Evolutionary conservation across 1,140 invertebrate species (phyloP), one percentile per base, ranked within the genome.

Genomic region (Pomacea maculata): DNA sequence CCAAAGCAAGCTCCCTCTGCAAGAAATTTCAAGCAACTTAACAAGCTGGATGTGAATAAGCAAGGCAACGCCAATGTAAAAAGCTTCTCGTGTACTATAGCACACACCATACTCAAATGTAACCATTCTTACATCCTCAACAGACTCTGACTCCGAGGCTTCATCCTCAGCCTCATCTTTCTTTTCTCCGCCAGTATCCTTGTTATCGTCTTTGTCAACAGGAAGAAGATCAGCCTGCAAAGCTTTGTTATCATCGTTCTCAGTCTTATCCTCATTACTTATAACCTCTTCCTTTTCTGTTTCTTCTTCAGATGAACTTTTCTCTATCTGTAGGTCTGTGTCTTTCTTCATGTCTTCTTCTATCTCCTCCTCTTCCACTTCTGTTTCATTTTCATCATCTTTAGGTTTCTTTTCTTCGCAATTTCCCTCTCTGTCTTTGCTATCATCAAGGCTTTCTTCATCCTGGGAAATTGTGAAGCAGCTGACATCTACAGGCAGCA

Each of bases 311-410:
- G 78, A 54, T 19, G 74, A 57, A 34, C 79, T 61, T 14, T 82
- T 57, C 34, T 82, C 73, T 34, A 80, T 63, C 5, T 84, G 72
- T 52, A 82, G 78, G 21, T 79, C 78, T 78, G 80, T 63, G 25
- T 71, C 63, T 80, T 68, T 75, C 70, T 77, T 25, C 17, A n/a
- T 65, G 25, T 79, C 77, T 34, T 71, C 65, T 10, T 79, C 68
- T 15, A 54, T 65, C 21, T 17, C 21, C 34, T 70, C 68, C 34
- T 70, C 67, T 72, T 29, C 65, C 57, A 72, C 21, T 12, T 72
- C 25, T 15, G 72, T 8, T 17, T 74, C n/a, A 17, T 73, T 70
- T 1, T 74, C 57, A 14, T 34, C 72, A 2, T 74, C 52, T 54
- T 74, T 5, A 17, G 11, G n/a, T 19, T 74, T 15, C 1, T 73